Conservation (phyloP, 2,888 invertebrate genomes). For the Volucella zonaria region DNA sequence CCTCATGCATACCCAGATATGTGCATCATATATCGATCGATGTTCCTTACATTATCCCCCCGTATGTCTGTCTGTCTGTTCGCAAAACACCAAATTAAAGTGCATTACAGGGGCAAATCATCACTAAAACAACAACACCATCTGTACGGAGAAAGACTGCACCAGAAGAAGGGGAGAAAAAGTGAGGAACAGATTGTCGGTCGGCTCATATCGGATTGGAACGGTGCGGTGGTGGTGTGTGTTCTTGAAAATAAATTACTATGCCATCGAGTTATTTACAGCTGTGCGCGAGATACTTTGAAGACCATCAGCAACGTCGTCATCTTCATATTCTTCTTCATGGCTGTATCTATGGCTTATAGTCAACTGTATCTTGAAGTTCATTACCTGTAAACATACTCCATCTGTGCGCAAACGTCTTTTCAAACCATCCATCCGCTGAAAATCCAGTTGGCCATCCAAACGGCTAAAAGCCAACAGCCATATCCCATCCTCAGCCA, state of each 20-base stretch:
- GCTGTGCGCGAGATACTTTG: constrained; percentile 69
- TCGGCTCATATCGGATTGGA: constrained; percentile 35
- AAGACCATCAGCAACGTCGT: constrained; percentile 66
- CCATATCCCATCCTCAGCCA: constrained; percentile 45
- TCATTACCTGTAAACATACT: constrained; percentile 74
- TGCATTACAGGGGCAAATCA: constrained; percentile 73
- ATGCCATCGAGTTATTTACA: constrained; percentile 74
- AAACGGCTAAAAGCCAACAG: no score
- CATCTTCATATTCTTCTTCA: constrained; percentile 69
- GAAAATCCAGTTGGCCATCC: constrained; percentile 53
- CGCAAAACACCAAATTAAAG: constrained; percentile 70
- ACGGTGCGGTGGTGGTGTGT: constrained; percentile 36
- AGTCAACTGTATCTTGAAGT: constrained; percentile 68
- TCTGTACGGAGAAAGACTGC: constrained; percentile 1
- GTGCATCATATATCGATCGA: constrained; percentile 73
- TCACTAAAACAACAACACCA: constrained; percentile 64
- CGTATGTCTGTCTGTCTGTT: constrained; percentile 8
- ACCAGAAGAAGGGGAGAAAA: background rate
- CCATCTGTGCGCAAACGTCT: constrained; percentile 75
- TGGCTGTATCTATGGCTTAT: constrained; percentile 33
- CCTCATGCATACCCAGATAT: constrained; percentile 36
- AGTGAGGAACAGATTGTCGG: constrained; percentile 24
- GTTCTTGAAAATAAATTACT: constrained; percentile 74
- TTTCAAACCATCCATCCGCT: constrained; percentile 61
- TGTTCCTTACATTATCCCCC: constrained; percentile 5